Base-by-base conservation (phyloP, 2,888 invertebrate genomes). In the Xanthia icteritia region DNA sequence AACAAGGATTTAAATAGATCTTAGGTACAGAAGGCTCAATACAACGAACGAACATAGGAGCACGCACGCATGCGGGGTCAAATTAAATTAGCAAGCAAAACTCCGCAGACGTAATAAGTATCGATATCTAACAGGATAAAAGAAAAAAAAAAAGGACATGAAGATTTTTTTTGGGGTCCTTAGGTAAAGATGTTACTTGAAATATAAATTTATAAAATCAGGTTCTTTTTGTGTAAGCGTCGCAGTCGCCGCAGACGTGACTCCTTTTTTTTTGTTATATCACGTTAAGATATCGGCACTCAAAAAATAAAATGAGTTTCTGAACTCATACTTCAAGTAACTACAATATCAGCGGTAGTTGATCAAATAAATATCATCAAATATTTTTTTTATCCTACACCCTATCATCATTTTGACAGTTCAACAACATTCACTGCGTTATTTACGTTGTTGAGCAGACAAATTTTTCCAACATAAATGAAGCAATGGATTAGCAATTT, bases 11-110 rank as follows among this genome's bases (percentile, higher is more conserved):
- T 45, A 45, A 45, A 5, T 45, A 11, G 45, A 42, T 1, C 2
- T 13, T 31, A 13, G 23, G 13, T 31, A 31, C 54, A 66, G 80
- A 80, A 80, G 56, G n/a, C 6, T 56, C 39, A 56, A 17, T 27
- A 27, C 6, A 36, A 45, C 9, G 5, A 36, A 5, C 2, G 31
- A 70, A 48, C 36, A n/a, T 8, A 9, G 15, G 13, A 8, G n/a
- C 15, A 17, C 39, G n/a, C 17, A 39, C 15, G 8, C n/a, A 36
- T 13, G n/a, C 63, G 15, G 58, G 27, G 27, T 58, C 15, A 27
- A 58, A 58, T 27, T 58, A 56, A 56, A 56, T 27, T 8, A 58
- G 58, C 6, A 6, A 58, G 58, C 17, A 3, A 17, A 31, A 60
- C 17, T 9, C 20, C 9, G 8, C 60, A 60, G 60, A 20, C 20